These are phyloP conservation scores for Arrhopalites spinosus DNA, from an alignment of 2,888 invertebrate species.

Conservation along the genomic window DNA sequence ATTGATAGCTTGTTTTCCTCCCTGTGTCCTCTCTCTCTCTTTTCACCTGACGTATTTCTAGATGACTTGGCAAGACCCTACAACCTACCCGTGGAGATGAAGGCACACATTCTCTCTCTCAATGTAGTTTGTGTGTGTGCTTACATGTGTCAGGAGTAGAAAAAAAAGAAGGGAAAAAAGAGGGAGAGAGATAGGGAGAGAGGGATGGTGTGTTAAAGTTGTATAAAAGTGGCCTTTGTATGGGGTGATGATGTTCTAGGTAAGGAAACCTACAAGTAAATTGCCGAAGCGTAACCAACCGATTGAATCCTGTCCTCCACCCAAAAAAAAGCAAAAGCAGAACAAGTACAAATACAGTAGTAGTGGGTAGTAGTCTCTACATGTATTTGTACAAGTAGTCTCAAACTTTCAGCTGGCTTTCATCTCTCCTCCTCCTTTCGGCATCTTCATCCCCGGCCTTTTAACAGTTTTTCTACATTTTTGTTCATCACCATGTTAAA, in stretches of 20 bases:
- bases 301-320: conserved; percentile 27
- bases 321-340: no score
- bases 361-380: no score
- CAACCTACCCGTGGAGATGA: conserved; percentile 24
- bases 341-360: no score
- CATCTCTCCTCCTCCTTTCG: not conserved
- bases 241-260: conserved; percentile 23
- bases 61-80: conserved; percentile 35
- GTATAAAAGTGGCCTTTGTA: conserved; percentile 30
- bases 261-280: conserved; percentile 23
- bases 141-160: conserved; percentile 8
- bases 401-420: conserved; percentile 1
- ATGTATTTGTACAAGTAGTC: no score
- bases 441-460: not conserved
- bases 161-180: not conserved
- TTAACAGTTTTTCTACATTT: no score
- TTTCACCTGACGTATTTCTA: conserved; percentile 33
- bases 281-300: conserved; percentile 34
- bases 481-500: no score
- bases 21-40: not conserved
- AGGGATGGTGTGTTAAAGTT: conserved; percentile 12
- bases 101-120: conserved; percentile 13
- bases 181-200: conserved; percentile 4
- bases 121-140: not conserved
- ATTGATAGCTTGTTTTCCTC: conserved; percentile 29